Evolutionary conservation across 2,888 invertebrate species (phyloP).

Genomic region (Sylvicola fuscatus): DNA sequence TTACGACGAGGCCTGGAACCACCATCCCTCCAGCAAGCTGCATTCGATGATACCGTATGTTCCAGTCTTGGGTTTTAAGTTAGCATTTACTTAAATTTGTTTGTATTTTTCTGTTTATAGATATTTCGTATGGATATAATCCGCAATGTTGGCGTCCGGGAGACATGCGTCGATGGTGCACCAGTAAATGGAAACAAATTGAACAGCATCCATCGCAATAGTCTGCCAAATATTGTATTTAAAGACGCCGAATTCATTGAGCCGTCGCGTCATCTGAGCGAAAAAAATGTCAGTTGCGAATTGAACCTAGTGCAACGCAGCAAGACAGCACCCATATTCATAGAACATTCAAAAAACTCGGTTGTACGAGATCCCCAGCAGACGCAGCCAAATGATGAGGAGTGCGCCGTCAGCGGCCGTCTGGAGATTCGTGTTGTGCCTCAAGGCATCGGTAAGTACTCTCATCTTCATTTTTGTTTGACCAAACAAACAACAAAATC

Average conservation of each 20-base stretch:
- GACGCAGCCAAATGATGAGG: constrained; percentile 19
- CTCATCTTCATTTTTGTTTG: too few relatives aligned
- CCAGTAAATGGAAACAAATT: constrained; percentile 13
- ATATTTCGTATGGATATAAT: constrained; percentile 63
- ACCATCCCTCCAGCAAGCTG: constrained; percentile 66
- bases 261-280: neutral
- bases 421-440: constrained; percentile 63
- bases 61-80: constrained; percentile 1
- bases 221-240: constrained; percentile 20
- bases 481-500: constrained; percentile 12
- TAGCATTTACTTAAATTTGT: constrained; percentile 1
- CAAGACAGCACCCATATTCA: neutral
- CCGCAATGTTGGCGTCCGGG: constrained; percentile 50
- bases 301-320: neutral
- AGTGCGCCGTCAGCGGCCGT: constrained; percentile 49
- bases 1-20: constrained; percentile 47
- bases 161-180: constrained; percentile 14
- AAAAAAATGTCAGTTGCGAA: neutral
- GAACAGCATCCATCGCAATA: constrained; percentile 15
- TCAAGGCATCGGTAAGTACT: neutral
- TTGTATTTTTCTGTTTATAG: constrained; percentile 9
- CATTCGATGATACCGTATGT: constrained; percentile 52
- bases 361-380: neutral
- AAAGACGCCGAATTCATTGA: constrained; percentile 9
- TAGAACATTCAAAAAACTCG: neutral